These are phyloP conservation scores for Polypedilum pembai DNA, from an alignment of 1,140 invertebrate species.

Conservation along the genomic window DNA sequence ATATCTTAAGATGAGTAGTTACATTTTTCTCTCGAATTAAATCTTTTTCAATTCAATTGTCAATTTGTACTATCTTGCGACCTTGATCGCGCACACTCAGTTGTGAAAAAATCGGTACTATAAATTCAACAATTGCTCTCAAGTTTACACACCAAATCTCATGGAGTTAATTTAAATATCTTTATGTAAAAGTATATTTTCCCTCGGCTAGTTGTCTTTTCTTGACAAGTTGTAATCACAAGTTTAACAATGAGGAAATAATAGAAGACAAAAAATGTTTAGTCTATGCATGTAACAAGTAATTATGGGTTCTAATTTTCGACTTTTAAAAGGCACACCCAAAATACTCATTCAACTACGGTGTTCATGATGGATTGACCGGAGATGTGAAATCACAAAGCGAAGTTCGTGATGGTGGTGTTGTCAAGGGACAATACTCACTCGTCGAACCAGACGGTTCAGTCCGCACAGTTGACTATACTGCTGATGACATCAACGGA, in stretches of 20 bases:
- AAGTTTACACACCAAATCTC: too few relatives aligned
- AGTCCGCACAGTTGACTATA: slow-evolving; percentile 42
- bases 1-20: not conserved
- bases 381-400: slow-evolving; percentile 45
- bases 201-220: not conserved
- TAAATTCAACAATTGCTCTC: too few relatives aligned
- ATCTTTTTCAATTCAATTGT: too few relatives aligned
- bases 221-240: slow-evolving; percentile 10
- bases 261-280: not conserved
- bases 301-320: slow-evolving; percentile 14
- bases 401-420: slow-evolving; percentile 43
- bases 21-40: too few relatives aligned
- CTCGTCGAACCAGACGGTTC: slow-evolving; percentile 44
- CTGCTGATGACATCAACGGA: slow-evolving; percentile 36
- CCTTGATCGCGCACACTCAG: too few relatives aligned
- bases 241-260: slow-evolving; percentile 7
- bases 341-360: slow-evolving; percentile 43
- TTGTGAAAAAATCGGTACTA: too few relatives aligned
- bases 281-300: not conserved
- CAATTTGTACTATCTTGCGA: too few relatives aligned
- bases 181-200: too few relatives aligned
- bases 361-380: slow-evolving; percentile 42
- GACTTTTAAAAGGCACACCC: slow-evolving; percentile 39
- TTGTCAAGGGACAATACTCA: slow-evolving; percentile 44
- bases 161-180: not conserved